A percentile compares a stretch with the other conserved stretches of the same genome.
phyloP scores from a whole-genome alignment of 2,797 vertebrate species.

The Diglossa cyanea region DNA sequence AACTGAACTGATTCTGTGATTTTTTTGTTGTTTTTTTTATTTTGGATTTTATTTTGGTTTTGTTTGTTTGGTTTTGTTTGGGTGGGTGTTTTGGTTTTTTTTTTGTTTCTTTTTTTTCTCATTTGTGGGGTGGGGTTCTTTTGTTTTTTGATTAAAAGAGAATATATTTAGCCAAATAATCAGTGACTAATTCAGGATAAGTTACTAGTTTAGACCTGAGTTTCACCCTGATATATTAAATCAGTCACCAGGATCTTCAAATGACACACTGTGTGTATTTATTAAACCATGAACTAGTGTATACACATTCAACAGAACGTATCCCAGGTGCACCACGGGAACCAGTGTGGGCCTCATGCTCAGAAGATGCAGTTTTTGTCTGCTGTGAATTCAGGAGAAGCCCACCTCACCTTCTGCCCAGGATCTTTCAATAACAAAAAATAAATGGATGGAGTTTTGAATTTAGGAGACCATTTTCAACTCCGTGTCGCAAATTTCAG shows the following conservation, averaged over 20 bases:
- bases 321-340: neutral
- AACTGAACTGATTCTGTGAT: neutral
- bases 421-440: neutral
- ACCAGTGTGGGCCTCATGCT: neutral
- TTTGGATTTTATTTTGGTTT: neutral
- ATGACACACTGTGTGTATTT: neutral
- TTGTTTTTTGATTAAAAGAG: neutral
- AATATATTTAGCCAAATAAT: neutral
- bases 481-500: neutral
- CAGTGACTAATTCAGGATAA: neutral
- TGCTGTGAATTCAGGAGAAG: neutral
- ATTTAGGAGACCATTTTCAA: neutral
- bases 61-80: neutral
- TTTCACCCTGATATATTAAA: neutral
- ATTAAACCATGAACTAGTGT: fast-evolving
- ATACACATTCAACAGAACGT: fast-evolving
- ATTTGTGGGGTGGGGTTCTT: neutral
- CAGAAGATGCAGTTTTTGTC: neutral
- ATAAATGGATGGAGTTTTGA: neutral
- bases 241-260: neutral
- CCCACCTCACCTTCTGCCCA: neutral
- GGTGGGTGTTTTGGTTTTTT: too few species aligned
- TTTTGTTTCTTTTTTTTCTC: neutral
- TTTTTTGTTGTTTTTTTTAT: too few species aligned
- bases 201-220: neutral